A percentile compares a stretch with the other conserved stretches of the same genome.
These are phyloP conservation scores for Tokudaia tokunoshimensis DNA, from an alignment of 2,797 vertebrate species.

Conservation along the genomic window DNA sequence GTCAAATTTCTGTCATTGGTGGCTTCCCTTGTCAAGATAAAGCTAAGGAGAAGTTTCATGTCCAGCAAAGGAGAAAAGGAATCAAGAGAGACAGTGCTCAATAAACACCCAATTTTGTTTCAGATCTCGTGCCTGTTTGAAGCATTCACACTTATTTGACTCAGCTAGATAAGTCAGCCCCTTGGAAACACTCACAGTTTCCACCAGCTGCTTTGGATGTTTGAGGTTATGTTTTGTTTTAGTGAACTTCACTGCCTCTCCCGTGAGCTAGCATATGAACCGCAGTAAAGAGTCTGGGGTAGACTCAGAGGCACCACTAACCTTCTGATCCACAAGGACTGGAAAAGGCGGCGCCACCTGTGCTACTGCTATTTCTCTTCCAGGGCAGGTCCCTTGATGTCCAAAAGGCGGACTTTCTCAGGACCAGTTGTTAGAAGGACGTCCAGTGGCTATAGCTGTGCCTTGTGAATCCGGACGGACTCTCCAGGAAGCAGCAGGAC, in stretches of 20 bases:
- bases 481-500: background rate
- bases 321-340: constrained; percentile 68
- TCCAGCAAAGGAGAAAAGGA: constrained; percentile 36
- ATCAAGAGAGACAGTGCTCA: constrained; percentile 63
- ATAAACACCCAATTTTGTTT: constrained; percentile 80
- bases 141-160: constrained; percentile 79
- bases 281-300: constrained; percentile 78
- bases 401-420: constrained; percentile 39
- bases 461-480: background rate
- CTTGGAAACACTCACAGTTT: constrained; percentile 76
- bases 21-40: constrained; percentile 59
- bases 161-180: constrained; percentile 81
- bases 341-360: constrained; percentile 51
- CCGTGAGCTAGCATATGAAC: constrained; percentile 73
- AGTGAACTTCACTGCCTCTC: constrained; percentile 72
- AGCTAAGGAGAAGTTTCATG: constrained; percentile 44
- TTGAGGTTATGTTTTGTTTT: constrained; percentile 81
- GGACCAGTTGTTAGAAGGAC: background rate
- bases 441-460: background rate
- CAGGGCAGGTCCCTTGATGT: constrained; percentile 62
- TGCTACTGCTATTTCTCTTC: constrained; percentile 68
- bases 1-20: constrained; percentile 29
- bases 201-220: constrained; percentile 83
- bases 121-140: constrained; percentile 76
- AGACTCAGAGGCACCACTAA: constrained; percentile 73